Percentiles rank a stretch among this genome's conserved stretches.
Conservation (phyloP, 2,888 invertebrate genomes). For the Syritta pipiens region DNA sequence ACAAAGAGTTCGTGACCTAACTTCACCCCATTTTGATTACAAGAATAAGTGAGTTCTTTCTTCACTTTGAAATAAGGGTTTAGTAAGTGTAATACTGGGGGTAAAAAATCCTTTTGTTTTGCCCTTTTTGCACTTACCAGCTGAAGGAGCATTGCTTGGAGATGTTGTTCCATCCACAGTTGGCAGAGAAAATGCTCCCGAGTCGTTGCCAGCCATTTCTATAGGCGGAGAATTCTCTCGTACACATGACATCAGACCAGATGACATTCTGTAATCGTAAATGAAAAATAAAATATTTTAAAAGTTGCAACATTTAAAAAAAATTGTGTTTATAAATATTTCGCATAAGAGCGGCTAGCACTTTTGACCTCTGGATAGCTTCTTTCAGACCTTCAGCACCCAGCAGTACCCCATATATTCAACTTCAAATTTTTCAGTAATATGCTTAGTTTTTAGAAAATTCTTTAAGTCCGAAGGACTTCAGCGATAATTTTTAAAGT, state of each 20-base stretch:
- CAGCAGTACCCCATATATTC: too few species aligned
- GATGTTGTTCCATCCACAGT: constrained; percentile 55
- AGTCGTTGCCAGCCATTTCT: constrained; percentile 74
- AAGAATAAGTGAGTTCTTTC: constrained; percentile 2
- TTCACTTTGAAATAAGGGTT: constrained; percentile 7
- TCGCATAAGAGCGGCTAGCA: too few species aligned
- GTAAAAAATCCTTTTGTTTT: neutral
- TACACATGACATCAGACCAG: constrained; percentile 79
- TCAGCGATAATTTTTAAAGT: too few species aligned
- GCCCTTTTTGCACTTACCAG: constrained; percentile 44
- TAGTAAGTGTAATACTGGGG: neutral
- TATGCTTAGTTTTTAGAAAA: too few species aligned
- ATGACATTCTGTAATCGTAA: constrained; percentile 76
- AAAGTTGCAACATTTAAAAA: too few species aligned
- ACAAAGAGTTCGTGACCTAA: constrained; percentile 45
- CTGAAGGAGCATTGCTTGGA: constrained; percentile 58
- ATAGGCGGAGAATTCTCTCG: constrained; percentile 79
- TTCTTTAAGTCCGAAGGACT: too few species aligned
- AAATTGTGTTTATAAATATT: too few species aligned
- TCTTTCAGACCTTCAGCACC: too few species aligned
- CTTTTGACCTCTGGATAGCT: too few species aligned
- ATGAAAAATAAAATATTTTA: constrained; percentile 21
- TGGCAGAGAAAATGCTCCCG: constrained; percentile 76
- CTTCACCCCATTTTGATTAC: constrained; percentile 34
- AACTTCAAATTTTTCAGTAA: too few species aligned